A percentile compares a stretch with the other conserved stretches of the same genome.
Evolutionary conservation across 2,888 invertebrate genomes (phyloP).

Genomic region (Archips crataeganus): DNA sequence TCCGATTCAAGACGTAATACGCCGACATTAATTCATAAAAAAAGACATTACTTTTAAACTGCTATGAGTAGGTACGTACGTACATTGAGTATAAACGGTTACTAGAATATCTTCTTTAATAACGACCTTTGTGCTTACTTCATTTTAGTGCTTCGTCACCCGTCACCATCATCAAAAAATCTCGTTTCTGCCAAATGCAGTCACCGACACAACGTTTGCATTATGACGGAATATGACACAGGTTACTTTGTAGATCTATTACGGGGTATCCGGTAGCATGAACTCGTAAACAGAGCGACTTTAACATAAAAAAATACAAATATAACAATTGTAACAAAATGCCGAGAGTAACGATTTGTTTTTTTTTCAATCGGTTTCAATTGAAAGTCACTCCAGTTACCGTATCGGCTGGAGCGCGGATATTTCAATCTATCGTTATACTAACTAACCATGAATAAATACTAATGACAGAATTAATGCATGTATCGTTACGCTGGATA

Average conservation of each 20-base stretch:
- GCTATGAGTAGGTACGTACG: no score
- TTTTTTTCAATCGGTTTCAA: neutral
- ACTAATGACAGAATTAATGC: neutral
- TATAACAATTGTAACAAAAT: neutral
- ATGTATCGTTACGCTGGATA: neutral
- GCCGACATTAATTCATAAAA: neutral
- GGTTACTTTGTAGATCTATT: slow-evolving; percentile 58
- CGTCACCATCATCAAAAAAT: slow-evolving; percentile 63
- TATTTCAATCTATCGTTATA: neutral
- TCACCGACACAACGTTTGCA: slow-evolving; percentile 66
- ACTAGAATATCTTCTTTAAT: neutral
- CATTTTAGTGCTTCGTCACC: slow-evolving; percentile 39
- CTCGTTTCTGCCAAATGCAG: slow-evolving; percentile 70
- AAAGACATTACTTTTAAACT: neutral
- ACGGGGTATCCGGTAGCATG: slow-evolving; percentile 57
- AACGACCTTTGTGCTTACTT: slow-evolving; percentile 1
- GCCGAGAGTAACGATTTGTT: neutral
- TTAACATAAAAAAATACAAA: neutral
- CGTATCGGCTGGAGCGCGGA: slow-evolving; percentile 3
- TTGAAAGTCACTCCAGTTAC: slow-evolving; percentile 1
- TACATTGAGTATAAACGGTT: neutral
- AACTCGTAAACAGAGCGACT: slow-evolving; percentile 48
- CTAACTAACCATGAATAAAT: slow-evolving; percentile 1
- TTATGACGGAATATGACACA: slow-evolving; percentile 66
- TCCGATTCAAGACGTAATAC: neutral